Evolutionary conservation across 2,113 vertebrate species (phyloP), one percentile per base, ranked within the genome.

Genomic region (Dromas ardeola): DNA sequence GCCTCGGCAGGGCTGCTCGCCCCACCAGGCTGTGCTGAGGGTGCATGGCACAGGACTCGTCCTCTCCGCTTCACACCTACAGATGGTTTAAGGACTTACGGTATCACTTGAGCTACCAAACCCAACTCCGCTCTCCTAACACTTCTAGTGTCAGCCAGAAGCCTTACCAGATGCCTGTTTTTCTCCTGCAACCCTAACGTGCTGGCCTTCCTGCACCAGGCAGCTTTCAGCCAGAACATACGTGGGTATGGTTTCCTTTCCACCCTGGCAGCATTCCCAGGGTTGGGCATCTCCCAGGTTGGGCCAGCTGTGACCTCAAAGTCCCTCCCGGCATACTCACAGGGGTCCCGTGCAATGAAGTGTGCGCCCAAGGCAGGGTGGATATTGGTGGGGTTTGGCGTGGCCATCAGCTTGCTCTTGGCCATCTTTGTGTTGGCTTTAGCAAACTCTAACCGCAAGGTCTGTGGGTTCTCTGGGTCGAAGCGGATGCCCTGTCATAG

Each of bases 341-440:
- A 99, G 98, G 99, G 99, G 98, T 99, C 99, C 98, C 99, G 99
- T 98, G 99, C 99, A 97, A 99, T 99, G 99, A 99, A 99, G 98
- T 99, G 99, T 90, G 99, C 99, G 59, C 99, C 99, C 97, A 99
- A 98, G 98, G 99, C 99, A 50, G 99, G 99, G 99, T 99, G 99
- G 97, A 99, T 98, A 90, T 98, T 99, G 98, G 98, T 99, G 98
- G 99, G 99, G 96, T 99, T 99, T 65, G 99, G 99, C 50, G 99
- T 99, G 73, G 99, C 99, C 99, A 99, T 99, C 98, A 99, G 98
- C 98, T 99, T 99, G 99, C 98, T 99, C 98, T 99, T 99, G 97
- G 99, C 99, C 99, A 99, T 99, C 98, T 99, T 99, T 97, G 99
- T 99, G 98, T 99, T 99, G 98, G 99, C 99, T 98, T 99, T 99